phyloP scores from a whole-genome alignment of 1,140 invertebrate species.

The Drosophila rufa region DNA sequence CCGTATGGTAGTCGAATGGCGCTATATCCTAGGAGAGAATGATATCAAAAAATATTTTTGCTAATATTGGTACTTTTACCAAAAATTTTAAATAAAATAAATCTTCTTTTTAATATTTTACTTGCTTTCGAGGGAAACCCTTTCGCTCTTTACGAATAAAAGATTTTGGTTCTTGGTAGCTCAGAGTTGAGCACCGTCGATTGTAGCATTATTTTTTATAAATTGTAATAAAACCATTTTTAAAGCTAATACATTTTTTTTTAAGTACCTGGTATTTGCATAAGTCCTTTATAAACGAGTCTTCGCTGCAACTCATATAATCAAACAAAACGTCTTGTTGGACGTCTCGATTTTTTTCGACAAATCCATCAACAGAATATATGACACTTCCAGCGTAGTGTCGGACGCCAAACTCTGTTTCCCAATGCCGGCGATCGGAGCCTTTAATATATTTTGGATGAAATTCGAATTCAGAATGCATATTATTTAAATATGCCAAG shows the following conservation, averaged over 20 bases:
- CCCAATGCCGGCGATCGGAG: slow-evolving; percentile 94
- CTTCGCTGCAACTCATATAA: slow-evolving; percentile 93
- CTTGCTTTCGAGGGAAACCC: too few relatives aligned
- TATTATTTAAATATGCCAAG: slow-evolving; percentile 94
- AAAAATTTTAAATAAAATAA: too few relatives aligned
- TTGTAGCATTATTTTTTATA: too few relatives aligned
- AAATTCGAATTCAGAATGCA: slow-evolving; percentile 94
- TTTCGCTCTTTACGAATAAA: too few relatives aligned
- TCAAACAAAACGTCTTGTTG: slow-evolving; percentile 98
- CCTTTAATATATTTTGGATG: slow-evolving; percentile 96
- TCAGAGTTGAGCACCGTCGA: too few relatives aligned
- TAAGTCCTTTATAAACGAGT: slow-evolving; percentile 95
- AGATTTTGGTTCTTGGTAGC: too few relatives aligned
- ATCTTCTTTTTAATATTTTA: too few relatives aligned
- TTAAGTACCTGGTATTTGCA: slow-evolving; percentile 90
- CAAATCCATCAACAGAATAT: slow-evolving; percentile 96
- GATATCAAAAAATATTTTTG: too few relatives aligned
- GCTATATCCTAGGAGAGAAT: too few relatives aligned
- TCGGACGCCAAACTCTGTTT: slow-evolving; percentile 95
- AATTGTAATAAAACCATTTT: too few relatives aligned
- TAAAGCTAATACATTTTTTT: background rate
- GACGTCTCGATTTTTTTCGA: slow-evolving; percentile 98
- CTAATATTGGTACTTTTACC: too few relatives aligned
- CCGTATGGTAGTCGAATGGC: too few relatives aligned
- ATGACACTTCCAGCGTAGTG: slow-evolving; percentile 98